Evolutionary conservation across 2,797 vertebrate genomes (phyloP), one percentile per base, ranked within the genome.

Genomic region (Tokudaia muenninki): DNA sequence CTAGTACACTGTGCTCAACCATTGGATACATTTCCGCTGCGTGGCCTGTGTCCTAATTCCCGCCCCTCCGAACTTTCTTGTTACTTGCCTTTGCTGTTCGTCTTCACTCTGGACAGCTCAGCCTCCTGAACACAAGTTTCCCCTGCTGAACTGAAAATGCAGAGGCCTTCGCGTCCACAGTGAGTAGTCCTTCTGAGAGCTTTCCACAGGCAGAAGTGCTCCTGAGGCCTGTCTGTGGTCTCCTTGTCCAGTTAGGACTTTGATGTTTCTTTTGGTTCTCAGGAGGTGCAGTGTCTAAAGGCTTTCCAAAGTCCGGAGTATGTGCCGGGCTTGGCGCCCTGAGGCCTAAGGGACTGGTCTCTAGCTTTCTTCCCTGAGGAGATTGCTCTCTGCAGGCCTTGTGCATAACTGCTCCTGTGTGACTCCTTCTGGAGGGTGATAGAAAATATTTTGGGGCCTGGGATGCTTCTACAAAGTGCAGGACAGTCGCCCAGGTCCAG

Each of bases 21-120:
- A 70, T 14, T 55, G 47, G 84, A 87, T 87, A 87, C 84, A 87
- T 87, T 87, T 87, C 47, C 72, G 11, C 19, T 26, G 47, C 6
- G 7, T 37, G 47, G 14, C 65, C 65, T 72, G 11, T 1, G 22
- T 55, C 29, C 65, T 37, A n/a, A 52, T 2, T 72, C 47, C 65
- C 47, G 13, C 65, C 84, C 65, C 47, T 67, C 31, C 0, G 63
- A 87, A 67, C 84, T 52, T 22, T 87, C 63, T 65, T 67, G 34
- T 87, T 55, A 26, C 31, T 70, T 50, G 10, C 3, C 34, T 70
- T 67, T 52, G 65, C 13, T 52, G 70, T 50, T 70, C 47, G 4
- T 72, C 84, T 47, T 70, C 65, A 70, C 22, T 87, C 47, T 26
- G 65, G 29, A 3, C 63, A 67, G 31, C 47, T n/a, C 65, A 63